Conservation (phyloP, 2,797 vertebrate genomes). For the Chelon labrosus region DNA sequence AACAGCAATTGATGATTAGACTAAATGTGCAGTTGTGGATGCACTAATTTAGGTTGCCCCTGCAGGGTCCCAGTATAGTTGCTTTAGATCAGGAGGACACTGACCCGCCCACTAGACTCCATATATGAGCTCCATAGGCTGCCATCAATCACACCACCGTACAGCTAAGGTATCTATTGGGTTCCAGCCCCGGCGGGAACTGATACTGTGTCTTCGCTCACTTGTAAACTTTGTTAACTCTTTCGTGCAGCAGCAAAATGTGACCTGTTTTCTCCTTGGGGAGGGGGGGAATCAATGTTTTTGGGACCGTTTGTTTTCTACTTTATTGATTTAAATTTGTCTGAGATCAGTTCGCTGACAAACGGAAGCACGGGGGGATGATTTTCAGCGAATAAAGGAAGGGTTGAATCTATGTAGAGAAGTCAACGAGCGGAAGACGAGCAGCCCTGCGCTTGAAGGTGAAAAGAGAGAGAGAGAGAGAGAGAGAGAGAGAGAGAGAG, state of each 20-base stretch:
- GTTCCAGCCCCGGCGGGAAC: slow-evolving; percentile 31
- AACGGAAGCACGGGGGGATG: not conserved
- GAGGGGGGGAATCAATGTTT: not conserved
- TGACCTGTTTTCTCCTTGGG: not conserved
- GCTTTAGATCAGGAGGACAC: slow-evolving; percentile 55
- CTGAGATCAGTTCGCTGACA: not conserved
- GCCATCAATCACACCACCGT: slow-evolving; percentile 72
- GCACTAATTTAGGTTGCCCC: slow-evolving; percentile 73
- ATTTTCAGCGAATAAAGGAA: not conserved
- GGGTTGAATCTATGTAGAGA: not conserved
- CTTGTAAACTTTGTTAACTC: not conserved
- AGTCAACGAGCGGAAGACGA: not conserved
- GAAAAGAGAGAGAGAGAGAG: slow-evolving; percentile 54
- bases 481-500: slow-evolving; percentile 49
- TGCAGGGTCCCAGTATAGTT: slow-evolving; percentile 72
- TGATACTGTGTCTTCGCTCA: slow-evolving; percentile 40
- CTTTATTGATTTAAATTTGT: not conserved
- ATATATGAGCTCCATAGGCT: slow-evolving; percentile 77
- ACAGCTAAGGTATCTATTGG: slow-evolving; percentile 60
- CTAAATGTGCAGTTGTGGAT: slow-evolving; percentile 49
- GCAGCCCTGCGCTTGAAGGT: slow-evolving; percentile 52
- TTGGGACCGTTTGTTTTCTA: not conserved
- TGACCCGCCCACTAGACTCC: slow-evolving; percentile 69
- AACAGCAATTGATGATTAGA: slow-evolving; percentile 40
- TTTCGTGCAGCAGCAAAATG: slow-evolving; percentile 27